Evolutionary conservation across 1,140 invertebrate species (phyloP).

Genomic region (Panulirus ornatus): DNA sequence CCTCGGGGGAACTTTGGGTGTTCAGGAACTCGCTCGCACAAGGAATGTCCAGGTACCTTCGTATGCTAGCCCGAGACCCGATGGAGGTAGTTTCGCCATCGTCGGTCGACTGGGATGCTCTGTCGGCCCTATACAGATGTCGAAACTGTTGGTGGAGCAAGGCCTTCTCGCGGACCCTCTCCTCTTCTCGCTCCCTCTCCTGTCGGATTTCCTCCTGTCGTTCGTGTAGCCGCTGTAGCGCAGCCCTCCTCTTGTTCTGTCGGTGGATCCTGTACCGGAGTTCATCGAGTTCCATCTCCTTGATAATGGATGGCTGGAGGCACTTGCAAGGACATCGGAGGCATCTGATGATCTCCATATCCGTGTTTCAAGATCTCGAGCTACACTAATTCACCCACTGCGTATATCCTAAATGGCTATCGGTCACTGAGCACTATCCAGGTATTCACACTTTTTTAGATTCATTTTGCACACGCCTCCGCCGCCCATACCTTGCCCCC

Average conservation of each 20-base stretch:
- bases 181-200: neutral
- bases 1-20: neutral
- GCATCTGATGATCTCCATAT: slow-evolving; percentile 19
- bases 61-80: neutral
- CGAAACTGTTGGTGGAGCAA: slow-evolving; percentile 6
- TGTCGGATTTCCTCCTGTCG: too few relatives aligned
- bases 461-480: too few relatives aligned
- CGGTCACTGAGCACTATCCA: too few relatives aligned
- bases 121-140: neutral
- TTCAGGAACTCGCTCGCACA: neutral
- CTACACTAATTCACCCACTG: too few relatives aligned
- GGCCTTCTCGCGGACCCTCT: slow-evolving; percentile 10
- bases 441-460: too few relatives aligned
- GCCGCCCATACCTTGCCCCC: too few relatives aligned
- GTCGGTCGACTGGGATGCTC: slow-evolving; percentile 8
- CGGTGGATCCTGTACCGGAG: slow-evolving; percentile 37
- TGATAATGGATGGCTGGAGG: slow-evolving; percentile 21
- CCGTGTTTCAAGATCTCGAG: neutral
- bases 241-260: neutral
- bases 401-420: too few relatives aligned
- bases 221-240: slow-evolving; percentile 11
- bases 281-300: slow-evolving; percentile 21
- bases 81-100: slow-evolving; percentile 7
- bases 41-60: neutral
- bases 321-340: slow-evolving; percentile 29